Evolutionary conservation across 1,140 invertebrate genomes (phyloP), one percentile per base, ranked within the genome.

Genomic region (Saccostrea echinata): DNA sequence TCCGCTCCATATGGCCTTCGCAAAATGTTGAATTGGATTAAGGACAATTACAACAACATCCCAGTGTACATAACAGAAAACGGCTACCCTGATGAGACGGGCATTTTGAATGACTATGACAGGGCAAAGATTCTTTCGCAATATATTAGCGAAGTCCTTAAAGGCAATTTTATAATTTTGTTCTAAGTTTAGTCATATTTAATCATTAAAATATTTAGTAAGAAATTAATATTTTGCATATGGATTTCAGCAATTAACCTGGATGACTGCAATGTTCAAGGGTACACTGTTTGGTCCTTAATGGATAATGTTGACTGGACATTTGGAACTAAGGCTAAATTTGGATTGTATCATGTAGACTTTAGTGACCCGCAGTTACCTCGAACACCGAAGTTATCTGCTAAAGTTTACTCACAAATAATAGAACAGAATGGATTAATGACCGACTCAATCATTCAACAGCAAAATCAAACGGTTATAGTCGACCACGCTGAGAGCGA

Each of bases 301-400:
- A 94, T 97, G 88, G 97, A 98, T 88, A 97, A 97, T 93, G 97
- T 97, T 93, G 97, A 98, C 94, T 98, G 97, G 97, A 93, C 93
- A 1, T 91, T 82, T 53, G 95, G 95, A 16, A 95, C 94, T 89
- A 91, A 84, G 27, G 95, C 96, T 90, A 96, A 96, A 89, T 98
- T 97, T 93, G 97, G 97, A 1, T 90, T 98, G 0, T 96, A 97
- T 89, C 94, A 96, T 24, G 97, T 98, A 0, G 96, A 98, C 92
- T 97, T 97, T 91, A 95, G 93, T 2, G 95, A 96, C 90, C 96
- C 96, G 0, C 93, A 96, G 3, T 95, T 96, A 87, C 96, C 95
- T 3, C 95, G 97, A 88, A 97, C 96, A 1, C 96, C 96, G 0
- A 98, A 97, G 93, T 94, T 96, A 53, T 97, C 97, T 21, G 96